These are phyloP conservation scores for Diplolepis rosae DNA, from an alignment of 2,888 invertebrate species.

Conservation along the genomic window DNA sequence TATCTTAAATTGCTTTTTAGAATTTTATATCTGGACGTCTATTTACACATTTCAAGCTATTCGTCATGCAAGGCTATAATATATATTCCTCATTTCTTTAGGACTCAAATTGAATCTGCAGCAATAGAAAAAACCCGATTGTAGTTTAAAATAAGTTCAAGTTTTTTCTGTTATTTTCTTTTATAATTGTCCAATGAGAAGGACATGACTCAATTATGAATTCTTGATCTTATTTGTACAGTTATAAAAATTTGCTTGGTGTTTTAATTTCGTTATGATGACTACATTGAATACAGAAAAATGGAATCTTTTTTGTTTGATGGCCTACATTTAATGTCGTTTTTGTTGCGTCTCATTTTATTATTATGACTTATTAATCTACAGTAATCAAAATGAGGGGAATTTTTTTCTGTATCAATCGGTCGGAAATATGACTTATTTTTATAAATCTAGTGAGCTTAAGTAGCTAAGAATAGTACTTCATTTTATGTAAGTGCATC, in stretches of 20 bases:
- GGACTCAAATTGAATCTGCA: neutral
- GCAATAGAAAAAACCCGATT: neutral
- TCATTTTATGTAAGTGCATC: neutral
- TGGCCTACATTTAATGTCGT: neutral
- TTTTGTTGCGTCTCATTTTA: too few species aligned
- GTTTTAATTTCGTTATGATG: slow-evolving; percentile 1
- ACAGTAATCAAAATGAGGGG: too few species aligned
- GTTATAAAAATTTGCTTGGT: slow-evolving; percentile 14
- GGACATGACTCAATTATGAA: slow-evolving; percentile 5
- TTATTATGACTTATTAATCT: neutral
- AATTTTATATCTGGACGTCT: slow-evolving; percentile 4
- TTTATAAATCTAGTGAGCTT: slow-evolving; percentile 8
- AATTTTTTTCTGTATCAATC: neutral
- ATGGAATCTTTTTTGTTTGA: too few species aligned
- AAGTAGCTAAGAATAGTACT: neutral
- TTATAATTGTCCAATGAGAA: neutral
- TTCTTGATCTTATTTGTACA: neutral
- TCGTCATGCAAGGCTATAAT: neutral
- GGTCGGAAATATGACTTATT: neutral
- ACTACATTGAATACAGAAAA: neutral
- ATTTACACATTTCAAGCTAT: slow-evolving; percentile 17
- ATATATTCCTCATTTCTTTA: neutral
- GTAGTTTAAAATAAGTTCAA: neutral
- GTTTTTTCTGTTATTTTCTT: neutral
- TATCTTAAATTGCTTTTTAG: neutral